phyloP scores from a whole-genome alignment of 2,888 invertebrate species.

The Acronicta psi region DNA sequence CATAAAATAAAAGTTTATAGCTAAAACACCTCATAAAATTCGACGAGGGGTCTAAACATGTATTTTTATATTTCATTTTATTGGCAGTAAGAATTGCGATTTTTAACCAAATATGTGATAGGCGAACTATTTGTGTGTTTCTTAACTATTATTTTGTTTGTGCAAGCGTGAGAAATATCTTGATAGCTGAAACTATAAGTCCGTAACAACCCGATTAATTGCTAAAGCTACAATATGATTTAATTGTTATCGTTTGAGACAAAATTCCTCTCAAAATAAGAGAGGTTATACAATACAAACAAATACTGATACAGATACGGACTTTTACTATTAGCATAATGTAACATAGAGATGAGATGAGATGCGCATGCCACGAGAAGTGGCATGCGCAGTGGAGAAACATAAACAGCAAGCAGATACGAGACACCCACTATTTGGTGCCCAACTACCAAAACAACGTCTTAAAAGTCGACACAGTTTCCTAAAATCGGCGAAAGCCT shows the following conservation, averaged over 20 bases:
- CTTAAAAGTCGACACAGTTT: no score
- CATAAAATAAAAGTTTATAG: constrained; percentile 48
- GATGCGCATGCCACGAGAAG: no score
- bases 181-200: constrained; percentile 42
- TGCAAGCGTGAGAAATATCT: constrained; percentile 47
- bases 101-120: constrained; percentile 27
- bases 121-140: constrained; percentile 25
- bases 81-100: constrained; percentile 31
- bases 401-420: no score
- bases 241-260: constrained; percentile 26
- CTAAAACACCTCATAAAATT: constrained; percentile 36
- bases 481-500: no score
- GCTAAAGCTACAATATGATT: constrained; percentile 37
- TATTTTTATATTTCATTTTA: constrained; percentile 48
- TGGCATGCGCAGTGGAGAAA: no score
- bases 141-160: constrained; percentile 28
- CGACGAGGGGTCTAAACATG: constrained; percentile 36
- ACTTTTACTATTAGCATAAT: no score
- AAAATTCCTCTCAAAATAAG: no score
- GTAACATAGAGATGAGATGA: no score
- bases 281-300: no score
- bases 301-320: no score
- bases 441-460: no score
- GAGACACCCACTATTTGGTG: no score
- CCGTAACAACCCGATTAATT: constrained; percentile 46